A percentile compares a stretch with the other conserved stretches of the same genome.
Conservation (phyloP, 1,140 invertebrate genomes). For the Chironomus tepperi region DNA sequence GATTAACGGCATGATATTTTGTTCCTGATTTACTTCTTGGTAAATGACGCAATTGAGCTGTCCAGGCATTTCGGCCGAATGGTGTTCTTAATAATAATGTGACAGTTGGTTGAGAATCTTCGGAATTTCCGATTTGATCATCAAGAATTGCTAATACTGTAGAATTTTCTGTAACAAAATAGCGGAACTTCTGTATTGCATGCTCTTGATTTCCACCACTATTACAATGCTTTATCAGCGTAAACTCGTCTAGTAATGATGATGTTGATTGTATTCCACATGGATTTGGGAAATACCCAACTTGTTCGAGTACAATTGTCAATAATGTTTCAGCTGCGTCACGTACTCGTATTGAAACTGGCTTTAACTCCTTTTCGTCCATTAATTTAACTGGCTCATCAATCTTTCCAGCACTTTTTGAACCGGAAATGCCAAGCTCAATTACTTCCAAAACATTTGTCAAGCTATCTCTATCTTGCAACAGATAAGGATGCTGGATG, state of each 20-base stretch:
- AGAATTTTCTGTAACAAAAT: constrained; percentile 85
- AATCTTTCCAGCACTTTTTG: constrained; percentile 78
- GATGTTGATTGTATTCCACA: constrained; percentile 77
- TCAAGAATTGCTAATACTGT: constrained; percentile 84
- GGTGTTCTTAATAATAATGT: constrained; percentile 76
- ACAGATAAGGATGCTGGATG: constrained; percentile 73
- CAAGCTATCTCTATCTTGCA: constrained; percentile 87
- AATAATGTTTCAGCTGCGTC: constrained; percentile 91
- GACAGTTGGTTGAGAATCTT: constrained; percentile 66
- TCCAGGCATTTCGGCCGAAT: constrained; percentile 91
- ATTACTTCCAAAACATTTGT: constrained; percentile 91
- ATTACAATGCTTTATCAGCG: constrained; percentile 70
- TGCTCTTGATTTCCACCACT: constrained; percentile 31
- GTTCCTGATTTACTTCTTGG: constrained; percentile 68
- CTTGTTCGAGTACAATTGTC: constrained; percentile 85
- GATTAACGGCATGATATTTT: constrained; percentile 58
- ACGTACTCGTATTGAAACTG: constrained; percentile 89
- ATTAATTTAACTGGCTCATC: constrained; percentile 86
- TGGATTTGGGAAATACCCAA: constrained; percentile 73
- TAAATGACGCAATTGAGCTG: constrained; percentile 75
- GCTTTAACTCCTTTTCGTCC: constrained; percentile 91
- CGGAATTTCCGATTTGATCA: constrained; percentile 76
- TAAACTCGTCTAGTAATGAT: constrained; percentile 80
- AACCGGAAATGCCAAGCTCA: constrained; percentile 94
- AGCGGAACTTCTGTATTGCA: constrained; percentile 57